Conservation (phyloP, 2,888 invertebrate species). For the Marasmarcha lunaedactyla region DNA sequence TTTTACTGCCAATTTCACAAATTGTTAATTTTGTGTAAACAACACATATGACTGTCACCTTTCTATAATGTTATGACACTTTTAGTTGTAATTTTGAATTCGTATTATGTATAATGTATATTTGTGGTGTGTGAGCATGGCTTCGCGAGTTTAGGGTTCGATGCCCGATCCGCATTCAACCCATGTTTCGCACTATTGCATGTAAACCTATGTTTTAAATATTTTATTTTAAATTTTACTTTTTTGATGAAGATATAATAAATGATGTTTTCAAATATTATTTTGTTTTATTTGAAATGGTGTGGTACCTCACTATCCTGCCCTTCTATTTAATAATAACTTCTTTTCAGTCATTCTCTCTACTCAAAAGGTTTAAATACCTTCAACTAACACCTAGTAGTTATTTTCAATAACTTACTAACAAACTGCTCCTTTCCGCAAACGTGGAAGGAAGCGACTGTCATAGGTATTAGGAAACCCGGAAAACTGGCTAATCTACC, state of each 20-base stretch:
- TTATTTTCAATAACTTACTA: too few relatives aligned
- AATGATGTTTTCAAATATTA: constrained; percentile 66
- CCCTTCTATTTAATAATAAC: too few relatives aligned
- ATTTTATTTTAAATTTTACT: constrained; percentile 68
- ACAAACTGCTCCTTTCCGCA: too few relatives aligned
- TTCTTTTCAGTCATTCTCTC: too few relatives aligned
- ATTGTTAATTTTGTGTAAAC: constrained; percentile 44
- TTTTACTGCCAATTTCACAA: constrained; percentile 66
- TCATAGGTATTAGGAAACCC: too few relatives aligned
- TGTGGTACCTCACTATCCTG: too few relatives aligned
- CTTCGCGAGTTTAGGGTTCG: constrained; percentile 1
- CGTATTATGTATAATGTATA: constrained; percentile 31
- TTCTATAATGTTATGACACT: constrained; percentile 48
- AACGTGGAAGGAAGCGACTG: too few relatives aligned
- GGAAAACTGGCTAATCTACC: too few relatives aligned
- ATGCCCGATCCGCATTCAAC: constrained; percentile 21
- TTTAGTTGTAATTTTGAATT: constrained; percentile 48
- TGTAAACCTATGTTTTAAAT: constrained; percentile 60
- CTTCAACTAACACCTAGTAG: too few relatives aligned
- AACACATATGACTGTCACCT: constrained; percentile 43
- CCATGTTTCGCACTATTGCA: constrained; percentile 44
- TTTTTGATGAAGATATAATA: constrained; percentile 69
- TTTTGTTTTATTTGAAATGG: constrained; percentile 14
- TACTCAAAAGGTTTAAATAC: too few relatives aligned
- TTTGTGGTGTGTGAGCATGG: constrained; percentile 18